phyloP scores from a whole-genome alignment of 2,888 invertebrate genomes.

The Acanthosepion esculentum region DNA sequence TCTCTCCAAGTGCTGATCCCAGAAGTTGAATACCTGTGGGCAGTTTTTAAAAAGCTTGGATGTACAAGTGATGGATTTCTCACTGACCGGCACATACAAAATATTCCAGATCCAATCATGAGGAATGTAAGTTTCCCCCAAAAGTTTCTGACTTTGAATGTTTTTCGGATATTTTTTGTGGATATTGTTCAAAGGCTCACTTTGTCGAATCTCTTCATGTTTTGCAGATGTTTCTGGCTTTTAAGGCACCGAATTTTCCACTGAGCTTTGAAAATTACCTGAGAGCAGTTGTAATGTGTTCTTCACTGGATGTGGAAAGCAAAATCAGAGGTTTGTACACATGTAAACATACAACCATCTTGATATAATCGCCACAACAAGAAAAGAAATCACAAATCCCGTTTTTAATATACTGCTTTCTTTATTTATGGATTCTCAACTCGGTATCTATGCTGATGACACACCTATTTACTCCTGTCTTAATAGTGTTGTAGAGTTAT shows the following conservation, averaged over 20 bases:
- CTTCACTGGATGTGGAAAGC: neutral
- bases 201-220: neutral
- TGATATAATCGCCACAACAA: too few relatives aligned
- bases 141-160: too few relatives aligned
- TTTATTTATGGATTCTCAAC: too few relatives aligned
- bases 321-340: neutral
- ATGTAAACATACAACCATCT: too few relatives aligned
- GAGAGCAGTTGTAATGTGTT: neutral
- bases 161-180: too few relatives aligned
- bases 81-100: slow-evolving; percentile 51
- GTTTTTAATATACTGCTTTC: too few relatives aligned
- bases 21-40: slow-evolving; percentile 74
- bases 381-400: too few relatives aligned
- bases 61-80: slow-evolving; percentile 69
- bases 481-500: too few relatives aligned
- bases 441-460: too few relatives aligned
- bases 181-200: neutral
- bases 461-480: too few relatives aligned
- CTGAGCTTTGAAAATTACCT: neutral
- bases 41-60: slow-evolving; percentile 72
- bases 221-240: neutral
- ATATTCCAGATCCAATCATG: neutral
- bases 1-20: slow-evolving; percentile 71
- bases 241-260: neutral
- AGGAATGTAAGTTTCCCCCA: neutral